Conservation (phyloP, 2,797 vertebrate genomes). For the Parambassis ranga region DNA sequence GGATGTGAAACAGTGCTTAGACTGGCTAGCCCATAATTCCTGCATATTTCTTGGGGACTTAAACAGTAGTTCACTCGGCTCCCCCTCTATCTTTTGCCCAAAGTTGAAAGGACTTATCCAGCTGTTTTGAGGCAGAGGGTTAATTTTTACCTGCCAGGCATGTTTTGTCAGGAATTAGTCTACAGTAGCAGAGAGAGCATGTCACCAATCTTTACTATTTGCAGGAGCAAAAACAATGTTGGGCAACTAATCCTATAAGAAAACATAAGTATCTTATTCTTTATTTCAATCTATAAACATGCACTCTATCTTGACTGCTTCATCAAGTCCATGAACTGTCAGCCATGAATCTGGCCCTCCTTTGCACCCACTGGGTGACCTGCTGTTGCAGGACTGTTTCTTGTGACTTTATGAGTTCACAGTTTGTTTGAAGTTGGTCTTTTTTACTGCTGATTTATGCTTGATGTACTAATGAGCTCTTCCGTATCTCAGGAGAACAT, state of each 20-base stretch:
- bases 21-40: conserved; percentile 55
- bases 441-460: conserved; percentile 42
- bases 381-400: conserved; percentile 15
- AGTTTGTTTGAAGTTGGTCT: conserved; percentile 61
- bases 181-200: background rate
- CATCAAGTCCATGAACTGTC: background rate
- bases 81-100: conserved; percentile 45
- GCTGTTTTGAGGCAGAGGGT: conserved; percentile 66
- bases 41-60: conserved; percentile 59
- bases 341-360: background rate
- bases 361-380: conserved; percentile 7
- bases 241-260: background rate
- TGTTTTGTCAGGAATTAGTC: conserved; percentile 55
- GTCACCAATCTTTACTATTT: background rate
- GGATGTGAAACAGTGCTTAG: conserved; percentile 26
- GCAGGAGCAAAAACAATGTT: background rate
- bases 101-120: conserved; percentile 68
- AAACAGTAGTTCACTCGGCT: conserved; percentile 58
- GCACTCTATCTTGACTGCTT: background rate
- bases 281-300: background rate
- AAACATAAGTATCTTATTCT: no score
- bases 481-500: conserved; percentile 38
- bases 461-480: conserved; percentile 43
- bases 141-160: conserved; percentile 57
- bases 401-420: conserved; percentile 49